Evolutionary conservation across 2,797 vertebrate genomes (phyloP).

Genomic region (Acipenser ruthenus): DNA sequence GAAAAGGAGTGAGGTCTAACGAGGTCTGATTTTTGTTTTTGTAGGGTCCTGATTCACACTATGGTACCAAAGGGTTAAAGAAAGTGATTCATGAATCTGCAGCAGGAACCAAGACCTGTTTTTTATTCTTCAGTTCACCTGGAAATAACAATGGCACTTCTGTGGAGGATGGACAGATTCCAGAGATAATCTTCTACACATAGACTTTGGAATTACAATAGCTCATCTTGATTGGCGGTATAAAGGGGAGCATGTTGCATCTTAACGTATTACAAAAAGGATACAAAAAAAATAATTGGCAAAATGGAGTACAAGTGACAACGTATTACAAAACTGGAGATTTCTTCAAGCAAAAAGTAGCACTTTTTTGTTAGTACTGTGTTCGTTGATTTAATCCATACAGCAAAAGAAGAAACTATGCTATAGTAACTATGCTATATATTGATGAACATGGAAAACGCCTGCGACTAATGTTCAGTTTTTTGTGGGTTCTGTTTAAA

Average conservation of each 20-base stretch:
- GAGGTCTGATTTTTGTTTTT: not conserved
- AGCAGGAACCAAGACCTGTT: slow-evolving; percentile 87
- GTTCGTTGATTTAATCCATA: not conserved
- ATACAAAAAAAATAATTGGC: not conserved
- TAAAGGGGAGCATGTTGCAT: not conserved
- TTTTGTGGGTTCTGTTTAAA: not conserved
- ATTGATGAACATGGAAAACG: not conserved
- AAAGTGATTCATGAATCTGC: slow-evolving; percentile 87
- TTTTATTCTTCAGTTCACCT: slow-evolving; percentile 93
- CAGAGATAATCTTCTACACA: slow-evolving; percentile 97
- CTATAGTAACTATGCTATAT: no score
- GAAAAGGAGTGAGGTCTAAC: not conserved
- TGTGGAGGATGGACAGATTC: slow-evolving; percentile 96
- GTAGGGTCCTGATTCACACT: slow-evolving; percentile 93
- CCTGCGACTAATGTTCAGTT: no score
- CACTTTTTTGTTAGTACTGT: not conserved
- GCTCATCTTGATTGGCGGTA: no score
- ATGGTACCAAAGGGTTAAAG: slow-evolving; percentile 91
- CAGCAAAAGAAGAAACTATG: not conserved
- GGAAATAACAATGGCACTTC: slow-evolving; percentile 98
- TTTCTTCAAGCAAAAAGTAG: not conserved
- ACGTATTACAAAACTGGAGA: not conserved
- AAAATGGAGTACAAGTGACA: no score
- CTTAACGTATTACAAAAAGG: not conserved
- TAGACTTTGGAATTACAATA: slow-evolving; percentile 35